Conservation (phyloP, 2,888 invertebrate species). For the Hedychridium roseum region DNA sequence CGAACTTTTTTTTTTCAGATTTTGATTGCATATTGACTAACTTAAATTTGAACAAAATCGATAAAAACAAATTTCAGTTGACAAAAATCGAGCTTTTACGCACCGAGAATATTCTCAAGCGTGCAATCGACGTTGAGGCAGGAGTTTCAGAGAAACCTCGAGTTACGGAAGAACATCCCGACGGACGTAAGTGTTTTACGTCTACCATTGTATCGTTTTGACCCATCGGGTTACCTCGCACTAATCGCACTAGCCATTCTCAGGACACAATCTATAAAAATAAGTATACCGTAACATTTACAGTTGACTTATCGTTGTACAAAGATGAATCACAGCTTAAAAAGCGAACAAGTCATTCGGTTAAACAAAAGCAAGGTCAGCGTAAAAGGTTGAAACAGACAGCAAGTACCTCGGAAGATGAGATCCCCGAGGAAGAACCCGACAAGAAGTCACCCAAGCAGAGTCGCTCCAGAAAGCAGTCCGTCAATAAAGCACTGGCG, state of each 20-base stretch:
- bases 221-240: conserved; percentile 7
- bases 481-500: conserved; percentile 49
- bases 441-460: conserved; percentile 42
- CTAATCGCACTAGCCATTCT: conserved; percentile 6
- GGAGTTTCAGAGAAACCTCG: conserved; percentile 71
- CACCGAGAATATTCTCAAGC: conserved; percentile 82
- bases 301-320: conserved; percentile 85
- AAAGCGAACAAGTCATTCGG: conserved; percentile 64
- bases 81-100: conserved; percentile 78
- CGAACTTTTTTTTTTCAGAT: conserved; percentile 66
- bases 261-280: conserved; percentile 9
- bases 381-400: conserved; percentile 50
- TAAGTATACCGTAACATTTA: conserved; percentile 3
- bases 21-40: conserved; percentile 91
- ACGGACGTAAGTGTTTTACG: conserved; percentile 74
- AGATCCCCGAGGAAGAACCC: conserved; percentile 44
- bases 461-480: conserved; percentile 41
- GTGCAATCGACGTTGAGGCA: conserved; percentile 83
- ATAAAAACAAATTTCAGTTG: conserved; percentile 76
- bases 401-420: conserved; percentile 46
- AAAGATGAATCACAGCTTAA: conserved; percentile 85
- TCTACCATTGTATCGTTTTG: conserved; percentile 1
- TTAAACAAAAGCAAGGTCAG: conserved; percentile 66
- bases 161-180: conserved; percentile 85
- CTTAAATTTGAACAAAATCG: conserved; percentile 77